Evolutionary conservation across 2,888 invertebrate genomes (phyloP), one percentile per base, ranked within the genome.

Genomic region (Hypomecis atomaria): DNA sequence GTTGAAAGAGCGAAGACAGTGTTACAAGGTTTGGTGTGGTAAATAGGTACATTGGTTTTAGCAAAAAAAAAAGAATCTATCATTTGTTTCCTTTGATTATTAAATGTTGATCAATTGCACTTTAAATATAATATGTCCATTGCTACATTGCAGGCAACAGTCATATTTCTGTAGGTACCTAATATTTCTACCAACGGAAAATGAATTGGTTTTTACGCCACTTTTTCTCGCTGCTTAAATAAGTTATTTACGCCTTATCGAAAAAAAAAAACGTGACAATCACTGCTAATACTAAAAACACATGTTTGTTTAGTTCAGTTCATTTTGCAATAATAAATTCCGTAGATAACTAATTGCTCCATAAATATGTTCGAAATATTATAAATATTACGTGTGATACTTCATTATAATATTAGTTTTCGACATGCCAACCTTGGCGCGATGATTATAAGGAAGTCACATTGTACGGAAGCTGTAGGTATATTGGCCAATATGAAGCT

Each of bases 371-470:
- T 47, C 45, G 11, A 42, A 59, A 37, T 50, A 55, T n/a, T n/a
- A n/a, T n/a, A n/a, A n/a, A n/a, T n/a, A n/a, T n/a, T 59, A 56
- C 49, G 49, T 55, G 64, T 47, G 62, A 58, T 63, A 59, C 44
- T 43, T 34, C 34, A 59, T 55, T 53, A 50, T 38, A 55, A 55
- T 55, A 55, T 59, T 64, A 37, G 55, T 59, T 64, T 65, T 65
- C 48, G 40, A 58, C 52, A 61, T 58, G n/a, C 13, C 49, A 54
- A 61, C 65, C 65, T 65, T 65, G 65, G 48, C 53, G 47, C 47
- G 11, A 47, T 50, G 60, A 65, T 65, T 65, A 57, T 60, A 58
- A 65, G 65, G 65, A 65, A 65, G 65, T 65, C 60, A 52, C 56
- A 56, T 42, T 34, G 42, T 40, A 40, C 52, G 57, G 65, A 65